Evolutionary conservation across 2,797 vertebrate genomes (phyloP).

Genomic region (Cygnus olor): DNA sequence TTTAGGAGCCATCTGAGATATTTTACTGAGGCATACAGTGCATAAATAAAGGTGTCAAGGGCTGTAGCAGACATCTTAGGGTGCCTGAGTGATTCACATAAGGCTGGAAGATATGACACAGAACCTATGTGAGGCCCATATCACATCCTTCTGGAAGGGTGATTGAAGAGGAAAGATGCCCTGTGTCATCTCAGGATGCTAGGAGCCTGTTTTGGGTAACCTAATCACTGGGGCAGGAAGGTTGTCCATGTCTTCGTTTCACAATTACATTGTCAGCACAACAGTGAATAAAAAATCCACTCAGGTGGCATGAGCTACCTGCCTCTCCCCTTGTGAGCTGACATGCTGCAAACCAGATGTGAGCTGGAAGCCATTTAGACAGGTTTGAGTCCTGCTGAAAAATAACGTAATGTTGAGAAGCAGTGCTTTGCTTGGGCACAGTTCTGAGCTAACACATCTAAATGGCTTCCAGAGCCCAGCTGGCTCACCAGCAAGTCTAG

Average conservation of each 20-base stretch:
- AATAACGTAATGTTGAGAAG: neutral
- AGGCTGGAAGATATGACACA: neutral
- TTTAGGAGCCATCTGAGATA: neutral
- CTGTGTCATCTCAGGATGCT: neutral
- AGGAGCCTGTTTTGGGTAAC: neutral
- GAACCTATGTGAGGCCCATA: neutral
- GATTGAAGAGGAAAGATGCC: neutral
- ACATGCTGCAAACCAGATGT: neutral
- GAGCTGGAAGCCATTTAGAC: neutral
- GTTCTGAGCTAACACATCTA: neutral
- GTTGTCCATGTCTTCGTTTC: neutral
- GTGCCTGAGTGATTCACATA: neutral
- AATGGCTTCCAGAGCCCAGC: conserved; percentile 27
- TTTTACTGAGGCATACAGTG: neutral
- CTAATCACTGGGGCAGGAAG: neutral
- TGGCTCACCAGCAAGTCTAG: neutral
- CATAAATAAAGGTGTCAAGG: neutral
- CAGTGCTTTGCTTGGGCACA: neutral
- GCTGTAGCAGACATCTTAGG: neutral
- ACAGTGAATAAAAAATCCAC: neutral
- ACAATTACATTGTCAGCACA: neutral
- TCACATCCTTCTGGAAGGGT: neutral
- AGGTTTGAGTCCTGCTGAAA: conserved; percentile 30
- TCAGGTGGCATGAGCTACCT: neutral
- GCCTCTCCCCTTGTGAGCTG: neutral